phyloP scores from a whole-genome alignment of 2,888 invertebrate genomes.

The Diploptera punctata region DNA sequence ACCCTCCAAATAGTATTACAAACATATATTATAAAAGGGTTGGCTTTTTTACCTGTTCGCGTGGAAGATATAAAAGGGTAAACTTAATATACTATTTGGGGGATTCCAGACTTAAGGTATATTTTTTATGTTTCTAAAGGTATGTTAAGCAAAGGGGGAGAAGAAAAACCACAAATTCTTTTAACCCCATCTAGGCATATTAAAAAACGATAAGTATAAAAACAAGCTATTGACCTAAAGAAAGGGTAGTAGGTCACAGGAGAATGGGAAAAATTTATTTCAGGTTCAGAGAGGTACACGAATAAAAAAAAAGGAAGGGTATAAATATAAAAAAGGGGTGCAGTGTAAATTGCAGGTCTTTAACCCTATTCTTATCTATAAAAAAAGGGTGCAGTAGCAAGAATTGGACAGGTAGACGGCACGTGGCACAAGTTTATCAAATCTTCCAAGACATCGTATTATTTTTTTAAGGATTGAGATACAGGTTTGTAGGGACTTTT shows the following conservation, averaged over 20 bases:
- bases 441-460: not conserved
- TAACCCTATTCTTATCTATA: constrained; percentile 30
- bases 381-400: constrained; percentile 32
- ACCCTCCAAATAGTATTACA: constrained; percentile 15
- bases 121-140: no score
- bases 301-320: not conserved
- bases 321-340: constrained; percentile 9
- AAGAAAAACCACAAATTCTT: constrained; percentile 24
- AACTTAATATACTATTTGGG: constrained; percentile 7
- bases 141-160: no score
- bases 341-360: constrained; percentile 3
- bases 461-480: constrained; percentile 31
- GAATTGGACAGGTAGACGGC: constrained; percentile 35
- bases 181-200: constrained; percentile 31
- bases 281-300: constrained; percentile 21
- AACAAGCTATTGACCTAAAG: constrained; percentile 32
- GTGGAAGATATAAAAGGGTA: constrained; percentile 33
- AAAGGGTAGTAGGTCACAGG: constrained; percentile 31
- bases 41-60: constrained; percentile 38
- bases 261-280: constrained; percentile 17
- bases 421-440: constrained; percentile 30
- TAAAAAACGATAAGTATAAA: constrained; percentile 28
- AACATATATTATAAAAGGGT: constrained; percentile 33
- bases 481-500: not conserved
- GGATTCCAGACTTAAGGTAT: constrained; percentile 29